These are phyloP conservation scores for Drosophila lacteicornis DNA, from an alignment of 1,140 invertebrate genomes.

Conservation along the genomic window DNA sequence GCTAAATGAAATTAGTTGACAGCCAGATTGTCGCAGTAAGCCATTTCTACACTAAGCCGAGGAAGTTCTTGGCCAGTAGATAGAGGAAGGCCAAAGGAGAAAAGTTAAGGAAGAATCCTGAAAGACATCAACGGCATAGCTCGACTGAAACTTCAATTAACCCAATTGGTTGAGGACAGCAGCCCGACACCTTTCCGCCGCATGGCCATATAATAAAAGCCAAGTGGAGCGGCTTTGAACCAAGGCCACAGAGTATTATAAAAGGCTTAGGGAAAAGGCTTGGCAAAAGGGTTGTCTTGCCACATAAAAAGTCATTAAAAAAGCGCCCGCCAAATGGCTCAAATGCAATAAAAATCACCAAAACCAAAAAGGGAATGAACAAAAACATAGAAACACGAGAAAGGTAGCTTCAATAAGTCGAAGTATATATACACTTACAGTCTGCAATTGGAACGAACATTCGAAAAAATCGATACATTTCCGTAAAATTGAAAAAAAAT, in stretches of 20 bases:
- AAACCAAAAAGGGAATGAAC: conserved; percentile 20
- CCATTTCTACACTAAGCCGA: conserved; percentile 4
- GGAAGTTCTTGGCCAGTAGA: conserved; percentile 12
- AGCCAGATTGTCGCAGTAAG: conserved; percentile 55
- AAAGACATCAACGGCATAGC: conserved; percentile 12
- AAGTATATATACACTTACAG: no score
- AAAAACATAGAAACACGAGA: not conserved
- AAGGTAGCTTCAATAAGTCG: no score
- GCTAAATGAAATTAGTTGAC: conserved; percentile 76
- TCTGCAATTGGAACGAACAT: no score
- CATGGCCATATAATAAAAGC: conserved; percentile 32
- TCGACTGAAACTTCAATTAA: conserved; percentile 76
- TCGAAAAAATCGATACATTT: no score
- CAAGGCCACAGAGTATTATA: conserved; percentile 65
- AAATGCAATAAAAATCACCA: conserved; percentile 72
- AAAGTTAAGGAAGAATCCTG: not conserved
- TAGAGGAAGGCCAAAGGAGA: not conserved
- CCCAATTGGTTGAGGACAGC: conserved; percentile 53
- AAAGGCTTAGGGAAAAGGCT: conserved; percentile 39
- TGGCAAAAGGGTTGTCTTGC: conserved; percentile 46
- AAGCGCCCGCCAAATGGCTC: conserved; percentile 43
- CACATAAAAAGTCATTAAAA: conserved; percentile 61
- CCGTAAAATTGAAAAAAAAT: no score
- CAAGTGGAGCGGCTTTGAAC: conserved; percentile 21
- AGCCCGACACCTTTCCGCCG: conserved; percentile 24